These are phyloP conservation scores for Coecobrya sp. DNA, from an alignment of 2,888 invertebrate genomes.

Conservation along the genomic window DNA sequence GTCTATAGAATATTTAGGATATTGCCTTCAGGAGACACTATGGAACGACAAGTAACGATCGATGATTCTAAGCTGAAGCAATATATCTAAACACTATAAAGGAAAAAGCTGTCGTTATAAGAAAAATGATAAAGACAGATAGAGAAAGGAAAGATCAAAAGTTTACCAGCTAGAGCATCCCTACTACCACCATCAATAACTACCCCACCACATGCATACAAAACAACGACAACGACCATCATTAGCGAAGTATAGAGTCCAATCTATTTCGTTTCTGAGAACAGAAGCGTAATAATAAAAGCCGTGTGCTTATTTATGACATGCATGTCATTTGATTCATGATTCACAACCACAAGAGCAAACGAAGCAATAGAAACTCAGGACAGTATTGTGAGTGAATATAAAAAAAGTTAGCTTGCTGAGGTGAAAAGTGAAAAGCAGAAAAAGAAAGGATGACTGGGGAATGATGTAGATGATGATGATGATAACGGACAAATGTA, in stretches of 20 bases:
- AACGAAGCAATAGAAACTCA: background rate
- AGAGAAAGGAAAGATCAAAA: conserved; percentile 45
- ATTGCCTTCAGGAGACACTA: background rate
- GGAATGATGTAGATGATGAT: conserved; percentile 34
- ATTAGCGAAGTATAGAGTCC: conserved; percentile 21
- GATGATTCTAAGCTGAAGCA: background rate
- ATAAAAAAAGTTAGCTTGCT: background rate
- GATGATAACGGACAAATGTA: conserved; percentile 64
- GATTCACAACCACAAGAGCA: background rate
- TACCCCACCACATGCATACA: background rate
- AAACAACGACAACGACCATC: conserved; percentile 5
- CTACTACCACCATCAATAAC: background rate
- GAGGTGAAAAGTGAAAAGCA: conserved; percentile 31
- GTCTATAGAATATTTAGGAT: background rate
- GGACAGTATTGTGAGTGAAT: background rate
- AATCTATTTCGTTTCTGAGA: background rate
- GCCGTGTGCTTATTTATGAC: conserved; percentile 6
- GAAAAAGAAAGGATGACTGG: conserved; percentile 11
- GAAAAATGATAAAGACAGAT: conserved; percentile 34
- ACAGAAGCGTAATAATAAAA: background rate
- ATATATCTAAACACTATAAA: background rate
- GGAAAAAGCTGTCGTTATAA: conserved; percentile 30
- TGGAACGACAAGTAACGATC: background rate
- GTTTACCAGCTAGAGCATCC: conserved; percentile 28
- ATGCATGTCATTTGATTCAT: background rate